Base-by-base conservation (phyloP, 2,113 vertebrate genomes). In the Dicentrarchus labrax region DNA sequence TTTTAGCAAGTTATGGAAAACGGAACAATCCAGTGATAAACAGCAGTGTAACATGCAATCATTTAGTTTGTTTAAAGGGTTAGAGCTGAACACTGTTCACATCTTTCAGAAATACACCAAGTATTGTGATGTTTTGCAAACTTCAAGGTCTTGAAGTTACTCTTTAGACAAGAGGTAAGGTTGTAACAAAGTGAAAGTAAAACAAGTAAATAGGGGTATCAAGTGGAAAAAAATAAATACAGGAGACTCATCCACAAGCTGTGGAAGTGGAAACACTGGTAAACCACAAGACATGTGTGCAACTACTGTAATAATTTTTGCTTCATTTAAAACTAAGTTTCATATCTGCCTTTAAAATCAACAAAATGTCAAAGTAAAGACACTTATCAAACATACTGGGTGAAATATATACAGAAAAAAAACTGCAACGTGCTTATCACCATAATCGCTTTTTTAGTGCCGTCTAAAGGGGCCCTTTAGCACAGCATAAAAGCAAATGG, bases 141-240 rank as follows among this genome's bases (percentile, higher is more conserved):
- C 12, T 21, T 39, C 1, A 41, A 6, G 4, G 22, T n/a, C 12
- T 19, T 19, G 12, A 36, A 24, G 30, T 50, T 1, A 5, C 47
- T 53, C 36, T 53, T 53, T 2, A 43, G 4, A 21, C 12, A 38
- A 60, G 12, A 65, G 30, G 43, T 5, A 3, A 13, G 10, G 36
- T 17, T 4, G 1, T 1, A 9, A 8, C 8, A 66, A 77, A 84
- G 53, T 47, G 48, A 64, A 84, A 79, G 62, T 36, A 38, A 62
- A 79, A 73, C 16, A 30, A 69, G 10, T 19, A 7, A 38, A n/a
- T 1, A n/a, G 1, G 13, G 30, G 8, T 2, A 38, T 22, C 1
- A 38, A 4, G 7, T 3, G 9, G 5, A 3, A 45, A 45, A 24
- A 19, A 16, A 70, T 53, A 47, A 17, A 59, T 8, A 36, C 10